Conservation (phyloP, 1,140 invertebrate species). For the Eueides isabella region DNA sequence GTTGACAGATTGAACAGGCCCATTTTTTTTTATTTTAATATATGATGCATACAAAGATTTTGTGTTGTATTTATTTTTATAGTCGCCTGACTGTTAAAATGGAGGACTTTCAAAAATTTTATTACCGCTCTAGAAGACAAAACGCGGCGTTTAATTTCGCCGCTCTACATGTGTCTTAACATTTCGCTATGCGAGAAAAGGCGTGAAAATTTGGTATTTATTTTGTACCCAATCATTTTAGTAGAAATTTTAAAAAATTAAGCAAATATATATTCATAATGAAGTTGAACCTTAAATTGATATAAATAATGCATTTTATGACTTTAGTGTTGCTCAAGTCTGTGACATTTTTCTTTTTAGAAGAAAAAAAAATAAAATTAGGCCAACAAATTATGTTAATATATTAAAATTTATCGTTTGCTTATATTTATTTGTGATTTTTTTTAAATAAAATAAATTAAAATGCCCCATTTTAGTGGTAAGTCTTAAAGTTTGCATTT, state of each 20-base stretch:
- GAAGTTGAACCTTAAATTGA: not conserved
- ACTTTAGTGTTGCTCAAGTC: not conserved
- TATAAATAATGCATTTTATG: not conserved
- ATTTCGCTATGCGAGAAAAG: not conserved
- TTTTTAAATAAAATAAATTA: not conserved
- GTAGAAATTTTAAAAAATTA: too few relatives aligned
- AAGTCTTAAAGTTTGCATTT: conserved; percentile 22
- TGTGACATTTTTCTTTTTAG: not conserved
- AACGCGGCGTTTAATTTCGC: not conserved
- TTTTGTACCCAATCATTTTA: too few relatives aligned
- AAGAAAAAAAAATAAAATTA: not conserved
- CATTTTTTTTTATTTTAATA: not conserved
- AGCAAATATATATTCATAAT: not conserved
- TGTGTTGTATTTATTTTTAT: conserved; percentile 25
- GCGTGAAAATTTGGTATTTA: not conserved
- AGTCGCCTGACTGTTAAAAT: too few relatives aligned
- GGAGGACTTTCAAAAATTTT: too few relatives aligned
- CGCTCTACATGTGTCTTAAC: not conserved
- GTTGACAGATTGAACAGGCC: not conserved
- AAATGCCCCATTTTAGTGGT: not conserved
- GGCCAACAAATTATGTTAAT: not conserved
- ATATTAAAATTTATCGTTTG: conserved; percentile 13
- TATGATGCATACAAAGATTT: conserved; percentile 30
- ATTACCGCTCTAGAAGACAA: not conserved
- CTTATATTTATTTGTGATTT: conserved; percentile 17